A percentile compares a stretch with the other conserved stretches of the same genome.
Evolutionary conservation across 2,113 vertebrate species (phyloP).

Genomic region (Galeopterus variegatus): DNA sequence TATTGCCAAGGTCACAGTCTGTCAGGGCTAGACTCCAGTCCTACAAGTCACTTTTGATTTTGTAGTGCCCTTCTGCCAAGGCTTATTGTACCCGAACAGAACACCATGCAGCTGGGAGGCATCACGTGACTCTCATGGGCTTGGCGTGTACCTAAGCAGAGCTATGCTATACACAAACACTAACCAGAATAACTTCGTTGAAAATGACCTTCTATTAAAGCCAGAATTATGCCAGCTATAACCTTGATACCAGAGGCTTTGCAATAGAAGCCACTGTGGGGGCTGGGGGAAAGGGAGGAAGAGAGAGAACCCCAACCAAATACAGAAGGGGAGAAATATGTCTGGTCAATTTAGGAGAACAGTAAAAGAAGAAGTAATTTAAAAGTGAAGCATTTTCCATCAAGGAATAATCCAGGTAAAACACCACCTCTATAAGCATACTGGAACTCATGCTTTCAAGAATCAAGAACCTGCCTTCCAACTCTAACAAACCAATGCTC

Average conservation of each 20-base stretch:
- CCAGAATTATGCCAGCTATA: not conserved
- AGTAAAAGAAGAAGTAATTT: not conserved
- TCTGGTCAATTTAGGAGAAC: not conserved
- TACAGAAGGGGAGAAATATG: not conserved
- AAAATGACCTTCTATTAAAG: slow-evolving; percentile 65
- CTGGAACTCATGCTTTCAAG: not conserved
- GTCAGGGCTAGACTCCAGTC: not conserved
- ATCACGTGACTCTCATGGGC: not conserved
- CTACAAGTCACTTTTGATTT: slow-evolving; percentile 34
- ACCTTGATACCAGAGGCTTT: not conserved
- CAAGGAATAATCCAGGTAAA: not conserved
- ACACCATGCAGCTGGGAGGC: not conserved
- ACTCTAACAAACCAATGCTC: not conserved
- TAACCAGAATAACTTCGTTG: slow-evolving; percentile 34
- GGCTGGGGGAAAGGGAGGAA: not conserved
- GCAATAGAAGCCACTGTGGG: not conserved
- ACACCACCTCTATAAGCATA: not conserved
- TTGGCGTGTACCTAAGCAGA: not conserved
- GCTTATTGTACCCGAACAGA: not conserved
- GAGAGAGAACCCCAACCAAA: not conserved
- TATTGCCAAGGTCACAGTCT: not conserved
- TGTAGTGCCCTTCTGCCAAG: not conserved
- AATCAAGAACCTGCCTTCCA: not conserved
- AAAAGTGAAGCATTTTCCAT: not conserved
- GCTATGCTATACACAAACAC: slow-evolving; percentile 9